Evolutionary conservation across 2,113 vertebrate genomes (phyloP).

Genomic region (Corythaixoides concolor): DNA sequence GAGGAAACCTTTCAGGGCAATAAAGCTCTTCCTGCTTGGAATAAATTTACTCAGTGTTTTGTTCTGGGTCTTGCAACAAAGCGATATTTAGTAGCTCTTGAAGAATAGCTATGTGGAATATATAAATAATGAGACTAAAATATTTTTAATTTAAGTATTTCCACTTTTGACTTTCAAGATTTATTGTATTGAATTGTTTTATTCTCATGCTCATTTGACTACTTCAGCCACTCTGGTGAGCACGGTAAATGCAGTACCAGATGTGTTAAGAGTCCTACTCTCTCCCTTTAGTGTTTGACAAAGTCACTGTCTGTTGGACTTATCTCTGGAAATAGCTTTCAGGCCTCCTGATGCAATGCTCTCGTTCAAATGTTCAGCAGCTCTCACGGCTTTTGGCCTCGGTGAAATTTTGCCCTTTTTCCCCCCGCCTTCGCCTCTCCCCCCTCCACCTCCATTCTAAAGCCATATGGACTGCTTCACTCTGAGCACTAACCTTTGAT

Average conservation of each 20-base stretch:
- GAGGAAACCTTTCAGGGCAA: neutral
- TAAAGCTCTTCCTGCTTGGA: neutral
- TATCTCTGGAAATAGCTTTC: neutral
- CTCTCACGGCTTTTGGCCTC: neutral
- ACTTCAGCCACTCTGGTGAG: neutral
- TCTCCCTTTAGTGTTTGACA: neutral
- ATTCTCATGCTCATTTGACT: neutral
- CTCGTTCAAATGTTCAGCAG: neutral
- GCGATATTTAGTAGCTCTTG: neutral
- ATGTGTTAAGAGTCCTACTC: neutral
- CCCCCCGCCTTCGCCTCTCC: neutral
- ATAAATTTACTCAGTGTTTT: neutral
- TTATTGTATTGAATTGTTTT: neutral
- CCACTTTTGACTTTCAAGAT: neutral
- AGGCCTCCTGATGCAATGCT: neutral
- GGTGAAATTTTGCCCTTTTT: neutral
- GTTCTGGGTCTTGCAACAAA: neutral
- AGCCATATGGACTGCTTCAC: slow-evolving; percentile 61
- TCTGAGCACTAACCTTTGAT: slow-evolving; percentile 45
- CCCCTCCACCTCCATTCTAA: neutral
- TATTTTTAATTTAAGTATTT: neutral
- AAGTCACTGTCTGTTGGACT: neutral
- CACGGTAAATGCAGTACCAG: neutral
- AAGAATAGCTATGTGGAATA: neutral
- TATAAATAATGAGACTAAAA: neutral